Conservation (phyloP, 2,797 vertebrate genomes). For the Spheniscus humboldti region DNA sequence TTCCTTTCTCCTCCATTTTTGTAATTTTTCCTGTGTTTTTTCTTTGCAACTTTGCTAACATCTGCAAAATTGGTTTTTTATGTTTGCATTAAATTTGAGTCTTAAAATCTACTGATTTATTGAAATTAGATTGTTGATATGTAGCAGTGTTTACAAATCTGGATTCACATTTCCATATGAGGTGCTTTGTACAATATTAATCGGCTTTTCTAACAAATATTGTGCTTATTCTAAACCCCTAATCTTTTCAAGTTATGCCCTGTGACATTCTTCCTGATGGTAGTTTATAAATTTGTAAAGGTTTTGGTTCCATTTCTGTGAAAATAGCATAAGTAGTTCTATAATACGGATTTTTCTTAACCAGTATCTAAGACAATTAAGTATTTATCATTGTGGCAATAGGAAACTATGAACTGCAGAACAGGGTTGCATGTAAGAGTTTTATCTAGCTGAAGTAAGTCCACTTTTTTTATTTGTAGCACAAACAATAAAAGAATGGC, state of each 20-base stretch:
- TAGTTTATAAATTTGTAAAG: background rate
- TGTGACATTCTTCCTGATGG: background rate
- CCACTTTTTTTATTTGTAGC: constrained; percentile 29
- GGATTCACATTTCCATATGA: background rate
- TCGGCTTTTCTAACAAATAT: background rate
- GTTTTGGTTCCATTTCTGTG: background rate
- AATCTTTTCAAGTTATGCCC: background rate
- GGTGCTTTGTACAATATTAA: background rate
- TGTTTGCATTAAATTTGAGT: background rate
- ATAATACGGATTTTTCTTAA: background rate
- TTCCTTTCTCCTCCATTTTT: background rate
- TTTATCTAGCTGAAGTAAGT: background rate
- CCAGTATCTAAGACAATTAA: background rate
- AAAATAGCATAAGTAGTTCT: background rate
- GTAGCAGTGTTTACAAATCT: background rate
- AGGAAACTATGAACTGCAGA: background rate
- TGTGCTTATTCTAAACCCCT: background rate
- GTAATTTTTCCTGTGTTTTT: background rate
- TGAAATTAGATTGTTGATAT: background rate
- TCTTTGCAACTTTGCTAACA: background rate
- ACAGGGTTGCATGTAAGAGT: background rate
- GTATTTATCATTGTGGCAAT: background rate
- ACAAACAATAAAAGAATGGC: constrained; percentile 31
- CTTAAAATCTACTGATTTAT: background rate
- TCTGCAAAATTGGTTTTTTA: background rate